Evolutionary conservation across 2,888 invertebrate genomes (phyloP).

Genomic region (Pachycephus smyrnensis): DNA sequence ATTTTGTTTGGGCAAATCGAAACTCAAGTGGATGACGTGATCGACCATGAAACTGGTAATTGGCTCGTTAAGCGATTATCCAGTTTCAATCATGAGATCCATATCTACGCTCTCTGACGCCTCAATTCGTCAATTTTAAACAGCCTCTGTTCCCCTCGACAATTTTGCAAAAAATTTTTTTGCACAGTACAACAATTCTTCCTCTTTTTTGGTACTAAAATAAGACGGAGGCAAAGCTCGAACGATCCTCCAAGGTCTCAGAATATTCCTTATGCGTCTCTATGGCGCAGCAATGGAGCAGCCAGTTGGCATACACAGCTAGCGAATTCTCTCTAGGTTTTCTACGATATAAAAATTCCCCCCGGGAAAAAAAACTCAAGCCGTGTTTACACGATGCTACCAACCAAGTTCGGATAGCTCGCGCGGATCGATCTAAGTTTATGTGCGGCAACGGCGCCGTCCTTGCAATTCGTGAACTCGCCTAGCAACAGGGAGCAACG

Average conservation of each 20-base stretch:
- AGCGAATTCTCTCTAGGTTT: background rate
- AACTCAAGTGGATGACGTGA: background rate
- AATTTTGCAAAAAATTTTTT: background rate
- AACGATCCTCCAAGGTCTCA: background rate
- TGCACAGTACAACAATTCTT: background rate
- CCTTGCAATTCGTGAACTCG: conserved; percentile 47
- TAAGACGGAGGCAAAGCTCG: background rate
- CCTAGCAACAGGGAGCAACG: conserved; percentile 46
- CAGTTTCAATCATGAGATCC: conserved; percentile 25
- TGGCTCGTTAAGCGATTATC: conserved; percentile 55
- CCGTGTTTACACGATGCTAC: conserved; percentile 1
- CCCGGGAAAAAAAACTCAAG: background rate
- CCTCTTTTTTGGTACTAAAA: too few relatives aligned
- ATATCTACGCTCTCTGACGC: background rate
- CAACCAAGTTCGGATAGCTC: conserved; percentile 13
- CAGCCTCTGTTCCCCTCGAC: background rate
- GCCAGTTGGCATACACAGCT: background rate
- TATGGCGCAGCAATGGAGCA: background rate
- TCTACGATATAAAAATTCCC: background rate
- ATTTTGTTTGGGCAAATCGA: background rate
- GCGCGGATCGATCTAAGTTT: conserved; percentile 50
- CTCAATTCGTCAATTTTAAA: background rate
- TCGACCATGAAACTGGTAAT: conserved; percentile 47
- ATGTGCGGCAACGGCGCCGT: conserved; percentile 45
- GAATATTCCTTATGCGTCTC: background rate